Evolutionary conservation across 2,797 vertebrate species (phyloP), one percentile per base, ranked within the genome.

Genomic region (Sphenopsis melanotis): DNA sequence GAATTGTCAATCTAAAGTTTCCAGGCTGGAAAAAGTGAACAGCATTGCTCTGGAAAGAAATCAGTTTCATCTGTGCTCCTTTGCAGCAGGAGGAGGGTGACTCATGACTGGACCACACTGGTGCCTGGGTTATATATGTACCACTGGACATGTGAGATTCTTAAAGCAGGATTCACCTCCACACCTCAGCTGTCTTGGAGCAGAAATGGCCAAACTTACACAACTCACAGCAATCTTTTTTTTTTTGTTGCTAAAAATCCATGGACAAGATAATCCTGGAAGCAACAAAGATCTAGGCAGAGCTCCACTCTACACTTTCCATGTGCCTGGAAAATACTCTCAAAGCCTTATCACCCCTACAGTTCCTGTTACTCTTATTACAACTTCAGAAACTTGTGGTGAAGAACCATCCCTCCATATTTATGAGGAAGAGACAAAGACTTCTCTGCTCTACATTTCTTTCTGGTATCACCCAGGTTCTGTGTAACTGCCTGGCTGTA

Each of bases 11-110:
- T 90, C 89, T 95, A 93, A 95, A 90, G 42, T 95, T 97, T 97
- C 96, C 91, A 96, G 93, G 46, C 84, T 97, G 94, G 95, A 97
- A 98, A 97, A 96, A 97, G 83, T 94, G 94, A 97, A 93, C 89
- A 66, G 75, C 68, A 39, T 53, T 83, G 55, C 90, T 93, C 59
- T 50, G 90, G 93, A 88, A 82, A 94, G 81, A 96, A 95, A 78
- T 60, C 4, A 41, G 70, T 94, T 95, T 94, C 57, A 82, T 85
- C 59, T 57, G 46, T 53, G 41, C 76, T 91, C 57, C 83, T 70
- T 8, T 76, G 85, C 65, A 93, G 69, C 55, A 56, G 59, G 10
- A 93, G 52, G 15, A 89, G 41, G 34, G 60, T 80, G 53, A 77
- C 71, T 85, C 91, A 65, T 27, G 23, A 72, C 66, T 42, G 83